Evolutionary conservation across 1,140 invertebrate species (phyloP).

Genomic region (Diploscapter pachys): DNA sequence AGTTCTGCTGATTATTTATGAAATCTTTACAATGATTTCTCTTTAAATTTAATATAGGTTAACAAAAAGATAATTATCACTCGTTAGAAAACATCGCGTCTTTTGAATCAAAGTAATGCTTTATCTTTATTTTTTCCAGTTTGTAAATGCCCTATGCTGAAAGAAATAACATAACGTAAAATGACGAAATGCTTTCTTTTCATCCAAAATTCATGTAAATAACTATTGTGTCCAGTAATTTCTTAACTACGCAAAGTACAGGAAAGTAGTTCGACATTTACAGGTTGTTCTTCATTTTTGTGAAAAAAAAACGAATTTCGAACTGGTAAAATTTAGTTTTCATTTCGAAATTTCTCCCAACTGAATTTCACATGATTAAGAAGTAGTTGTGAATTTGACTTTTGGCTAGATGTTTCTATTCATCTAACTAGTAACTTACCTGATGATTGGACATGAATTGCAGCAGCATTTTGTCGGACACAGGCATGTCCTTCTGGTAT

Average conservation of each 20-base stretch:
- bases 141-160: background rate
- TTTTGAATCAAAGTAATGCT: background rate
- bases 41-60: background rate
- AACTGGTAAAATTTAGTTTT: background rate
- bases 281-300: background rate
- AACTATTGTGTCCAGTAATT: no score
- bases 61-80: background rate
- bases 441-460: conserved; percentile 42
- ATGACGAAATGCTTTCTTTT: no score
- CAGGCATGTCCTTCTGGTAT: conserved; percentile 22
- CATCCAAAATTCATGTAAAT: no score
- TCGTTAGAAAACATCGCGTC: no score
- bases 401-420: no score
- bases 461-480: conserved; percentile 38
- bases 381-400: no score
- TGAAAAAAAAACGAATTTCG: background rate
- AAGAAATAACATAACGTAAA: conserved; percentile 3
- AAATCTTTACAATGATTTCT: background rate
- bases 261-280: no score
- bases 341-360: no score
- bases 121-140: no score
- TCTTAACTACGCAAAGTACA: no score
- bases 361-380: no score
- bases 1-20: no score
- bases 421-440: background rate